phyloP scores from a whole-genome alignment of 2,797 vertebrate genomes.

The Poecile montanus region DNA sequence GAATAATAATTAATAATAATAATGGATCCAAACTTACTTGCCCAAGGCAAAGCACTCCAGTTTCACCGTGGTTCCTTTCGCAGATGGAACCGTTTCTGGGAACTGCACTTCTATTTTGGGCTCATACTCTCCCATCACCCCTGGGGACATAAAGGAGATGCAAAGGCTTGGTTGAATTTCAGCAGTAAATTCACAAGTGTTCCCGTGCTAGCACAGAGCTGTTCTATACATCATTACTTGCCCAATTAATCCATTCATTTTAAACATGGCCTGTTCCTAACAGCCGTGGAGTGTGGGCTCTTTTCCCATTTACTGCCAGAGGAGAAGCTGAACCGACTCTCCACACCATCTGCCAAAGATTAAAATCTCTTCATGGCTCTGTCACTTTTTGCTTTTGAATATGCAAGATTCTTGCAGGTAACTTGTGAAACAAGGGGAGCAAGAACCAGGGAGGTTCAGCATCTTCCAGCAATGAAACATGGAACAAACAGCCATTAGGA shows the following conservation, averaged over 20 bases:
- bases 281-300: constrained; percentile 21
- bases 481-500: background rate
- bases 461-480: background rate
- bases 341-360: constrained; percentile 59
- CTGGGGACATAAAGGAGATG: constrained; percentile 75
- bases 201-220: constrained; percentile 17
- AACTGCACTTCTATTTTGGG: constrained; percentile 99
- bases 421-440: background rate
- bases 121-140: constrained; percentile 98
- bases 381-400: background rate
- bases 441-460: constrained; percentile 6
- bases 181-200: background rate
- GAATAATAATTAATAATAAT: background rate
- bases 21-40: constrained; percentile 85
- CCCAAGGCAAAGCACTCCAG: constrained; percentile 97
- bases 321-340: constrained; percentile 28
- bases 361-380: background rate
- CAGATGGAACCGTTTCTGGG: constrained; percentile 90
- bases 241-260: constrained; percentile 66
- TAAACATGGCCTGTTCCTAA: constrained; percentile 43
- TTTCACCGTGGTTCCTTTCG: constrained; percentile 91
- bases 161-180: constrained; percentile 30
- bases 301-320: constrained; percentile 45
- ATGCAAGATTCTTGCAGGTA: background rate
- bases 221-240: constrained; percentile 46